phyloP scores from a whole-genome alignment of 2,797 vertebrate species.

The Argya squamiceps region DNA sequence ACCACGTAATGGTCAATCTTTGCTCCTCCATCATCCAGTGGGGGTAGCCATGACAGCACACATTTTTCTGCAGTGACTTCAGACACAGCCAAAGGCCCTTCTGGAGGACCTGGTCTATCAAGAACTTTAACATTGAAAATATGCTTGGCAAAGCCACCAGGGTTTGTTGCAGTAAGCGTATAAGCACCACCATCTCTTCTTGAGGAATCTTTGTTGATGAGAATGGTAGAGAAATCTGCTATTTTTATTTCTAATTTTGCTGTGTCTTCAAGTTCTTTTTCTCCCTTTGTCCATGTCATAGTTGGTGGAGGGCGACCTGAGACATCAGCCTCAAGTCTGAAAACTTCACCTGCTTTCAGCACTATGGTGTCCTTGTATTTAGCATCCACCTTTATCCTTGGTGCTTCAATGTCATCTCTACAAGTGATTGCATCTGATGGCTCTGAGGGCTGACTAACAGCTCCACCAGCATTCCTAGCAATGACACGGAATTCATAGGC shows the following conservation, averaged over 20 bases:
- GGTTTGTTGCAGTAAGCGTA: constrained; percentile 91
- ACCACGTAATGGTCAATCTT: constrained; percentile 92
- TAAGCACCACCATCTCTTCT: constrained; percentile 93
- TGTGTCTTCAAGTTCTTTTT: constrained; percentile 93
- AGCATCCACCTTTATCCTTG: constrained; percentile 94
- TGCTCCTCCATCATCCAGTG: constrained; percentile 92
- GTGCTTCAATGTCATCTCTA: constrained; percentile 93
- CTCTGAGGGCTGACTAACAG: constrained; percentile 92
- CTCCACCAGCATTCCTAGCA: constrained; percentile 93
- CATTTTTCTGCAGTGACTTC: constrained; percentile 92
- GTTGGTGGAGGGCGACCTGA: constrained; percentile 92
- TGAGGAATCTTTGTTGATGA: constrained; percentile 91
- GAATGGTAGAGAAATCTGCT: constrained; percentile 88
- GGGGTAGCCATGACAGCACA: constrained; percentile 89
- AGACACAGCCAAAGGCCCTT: constrained; percentile 88
- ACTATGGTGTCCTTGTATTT: constrained; percentile 90
- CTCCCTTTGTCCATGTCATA: constrained; percentile 94
- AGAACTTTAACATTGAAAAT: constrained; percentile 96
- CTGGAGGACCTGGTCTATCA: constrained; percentile 93
- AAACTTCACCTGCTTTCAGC: constrained; percentile 92
- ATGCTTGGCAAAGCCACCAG: constrained; percentile 96
- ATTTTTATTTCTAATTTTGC: constrained; percentile 90
- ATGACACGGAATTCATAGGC: constrained; percentile 94
- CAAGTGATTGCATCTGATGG: constrained; percentile 92
- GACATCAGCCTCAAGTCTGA: constrained; percentile 96